Evolutionary conservation across 2,888 invertebrate species (phyloP).

Genomic region (Sclerodermus sp.): DNA sequence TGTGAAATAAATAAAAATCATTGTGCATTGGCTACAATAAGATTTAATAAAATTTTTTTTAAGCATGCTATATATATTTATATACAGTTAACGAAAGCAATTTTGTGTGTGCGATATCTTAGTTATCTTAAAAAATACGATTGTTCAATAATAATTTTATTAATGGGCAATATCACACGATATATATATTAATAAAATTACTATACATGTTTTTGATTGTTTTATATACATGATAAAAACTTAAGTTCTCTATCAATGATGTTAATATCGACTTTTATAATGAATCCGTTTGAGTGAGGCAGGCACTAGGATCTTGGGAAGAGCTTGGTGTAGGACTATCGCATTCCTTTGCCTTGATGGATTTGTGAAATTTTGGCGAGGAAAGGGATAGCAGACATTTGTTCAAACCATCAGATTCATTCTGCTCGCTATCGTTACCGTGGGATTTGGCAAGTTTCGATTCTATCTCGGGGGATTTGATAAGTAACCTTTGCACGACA

Average conservation of each 20-base stretch:
- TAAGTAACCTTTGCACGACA: conserved; percentile 13
- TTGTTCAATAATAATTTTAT: too few species aligned
- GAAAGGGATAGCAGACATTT: conserved; percentile 44
- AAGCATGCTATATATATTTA: conserved; percentile 44
- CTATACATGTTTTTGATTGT: background rate
- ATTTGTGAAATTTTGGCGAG: conserved; percentile 20
- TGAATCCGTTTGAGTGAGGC: too few species aligned
- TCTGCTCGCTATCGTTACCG: conserved; percentile 4
- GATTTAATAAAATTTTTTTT: conserved; percentile 41
- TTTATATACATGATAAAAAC: conserved; percentile 7
- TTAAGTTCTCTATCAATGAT: too few species aligned
- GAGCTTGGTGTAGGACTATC: too few species aligned
- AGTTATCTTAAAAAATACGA: too few species aligned
- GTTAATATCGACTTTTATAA: too few species aligned
- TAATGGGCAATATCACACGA: too few species aligned
- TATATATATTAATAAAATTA: too few species aligned
- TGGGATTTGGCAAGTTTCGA: background rate
- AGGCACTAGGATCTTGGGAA: too few species aligned
- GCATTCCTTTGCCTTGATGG: conserved; percentile 9
- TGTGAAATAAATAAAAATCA: conserved; percentile 46
- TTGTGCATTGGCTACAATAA: conserved; percentile 38
- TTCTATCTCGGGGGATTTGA: background rate
- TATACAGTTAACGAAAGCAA: conserved; percentile 35
- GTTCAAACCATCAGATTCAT: conserved; percentile 34
- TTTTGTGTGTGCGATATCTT: conserved; percentile 21